Percentiles rank a stretch among this genome's conserved stretches.
phyloP scores from a whole-genome alignment of 2,113 vertebrate species.

The Dasyurus viverrinus region DNA sequence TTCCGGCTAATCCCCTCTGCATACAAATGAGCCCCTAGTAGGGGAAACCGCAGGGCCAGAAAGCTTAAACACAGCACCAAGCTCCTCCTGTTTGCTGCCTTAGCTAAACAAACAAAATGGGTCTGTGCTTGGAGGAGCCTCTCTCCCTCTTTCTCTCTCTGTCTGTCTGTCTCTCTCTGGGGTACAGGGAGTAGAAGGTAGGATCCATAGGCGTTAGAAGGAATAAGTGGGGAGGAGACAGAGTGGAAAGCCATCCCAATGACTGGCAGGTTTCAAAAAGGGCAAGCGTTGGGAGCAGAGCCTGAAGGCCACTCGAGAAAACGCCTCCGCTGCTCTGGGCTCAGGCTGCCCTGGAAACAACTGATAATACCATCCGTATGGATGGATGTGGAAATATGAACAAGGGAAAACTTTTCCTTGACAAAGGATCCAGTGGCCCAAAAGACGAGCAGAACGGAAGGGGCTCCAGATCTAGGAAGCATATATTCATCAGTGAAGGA shows the following conservation, averaged over 20 bases:
- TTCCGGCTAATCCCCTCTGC: conserved; percentile 95
- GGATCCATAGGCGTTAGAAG: not conserved
- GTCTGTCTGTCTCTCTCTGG: no score
- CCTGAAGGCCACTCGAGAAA: not conserved
- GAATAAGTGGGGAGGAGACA: not conserved
- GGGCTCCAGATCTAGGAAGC: not conserved
- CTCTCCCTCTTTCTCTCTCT: no score
- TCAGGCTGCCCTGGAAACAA: not conserved
- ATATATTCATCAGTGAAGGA: not conserved
- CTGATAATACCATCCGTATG: not conserved
- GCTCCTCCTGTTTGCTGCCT: conserved; percentile 81
- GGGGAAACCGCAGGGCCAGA: conserved; percentile 84
- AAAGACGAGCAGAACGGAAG: not conserved
- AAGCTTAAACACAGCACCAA: conserved; percentile 74
- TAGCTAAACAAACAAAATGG: conserved; percentile 82
- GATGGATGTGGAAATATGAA: not conserved
- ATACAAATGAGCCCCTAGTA: conserved; percentile 93
- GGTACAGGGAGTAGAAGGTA: no score
- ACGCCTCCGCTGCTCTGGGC: no score
- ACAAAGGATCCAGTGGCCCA: not conserved
- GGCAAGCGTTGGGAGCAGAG: not conserved
- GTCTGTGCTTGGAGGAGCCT: conserved; percentile 34
- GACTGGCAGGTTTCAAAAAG: not conserved
- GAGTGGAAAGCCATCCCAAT: rapidly evolving
- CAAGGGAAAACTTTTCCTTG: not conserved